phyloP scores from a whole-genome alignment of 2,113 vertebrate species.

The Hippotragus niger region DNA sequence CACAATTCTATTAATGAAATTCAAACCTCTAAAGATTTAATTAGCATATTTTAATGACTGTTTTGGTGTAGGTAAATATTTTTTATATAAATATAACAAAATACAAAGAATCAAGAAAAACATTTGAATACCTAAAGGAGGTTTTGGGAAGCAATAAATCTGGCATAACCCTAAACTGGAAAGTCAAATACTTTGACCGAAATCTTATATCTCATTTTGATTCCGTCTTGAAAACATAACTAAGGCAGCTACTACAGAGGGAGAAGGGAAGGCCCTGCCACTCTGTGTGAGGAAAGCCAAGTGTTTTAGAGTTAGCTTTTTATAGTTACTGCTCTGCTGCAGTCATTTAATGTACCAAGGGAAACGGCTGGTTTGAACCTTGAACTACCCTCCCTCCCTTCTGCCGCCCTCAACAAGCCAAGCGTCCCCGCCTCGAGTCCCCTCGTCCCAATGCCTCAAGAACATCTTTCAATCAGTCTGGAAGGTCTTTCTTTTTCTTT shows the following conservation, averaged over 20 bases:
- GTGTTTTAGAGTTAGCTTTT: too few species aligned
- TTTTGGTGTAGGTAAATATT: not conserved
- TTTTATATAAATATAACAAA: not conserved
- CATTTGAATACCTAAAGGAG: not conserved
- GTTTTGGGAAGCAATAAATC: not conserved
- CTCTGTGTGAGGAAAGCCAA: not conserved
- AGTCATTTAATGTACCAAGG: not conserved
- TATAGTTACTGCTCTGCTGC: not conserved
- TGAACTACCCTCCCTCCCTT: not conserved
- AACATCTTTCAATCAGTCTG: not conserved
- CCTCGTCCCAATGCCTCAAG: not conserved
- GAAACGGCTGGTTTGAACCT: rapidly evolving
- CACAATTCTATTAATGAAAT: not conserved
- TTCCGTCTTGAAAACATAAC: not conserved
- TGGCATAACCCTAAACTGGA: not conserved
- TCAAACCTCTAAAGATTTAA: not conserved
- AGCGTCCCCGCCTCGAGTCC: not conserved
- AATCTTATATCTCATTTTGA: not conserved
- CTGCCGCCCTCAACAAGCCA: not conserved
- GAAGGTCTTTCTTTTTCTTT: not conserved
- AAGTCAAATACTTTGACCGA: not conserved
- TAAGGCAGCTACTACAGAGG: not conserved
- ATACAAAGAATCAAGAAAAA: not conserved
- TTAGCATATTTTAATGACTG: not conserved
- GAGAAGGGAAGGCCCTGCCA: too few species aligned